Conservation (phyloP, 2,888 invertebrate genomes). For the Beris chalybata region DNA sequence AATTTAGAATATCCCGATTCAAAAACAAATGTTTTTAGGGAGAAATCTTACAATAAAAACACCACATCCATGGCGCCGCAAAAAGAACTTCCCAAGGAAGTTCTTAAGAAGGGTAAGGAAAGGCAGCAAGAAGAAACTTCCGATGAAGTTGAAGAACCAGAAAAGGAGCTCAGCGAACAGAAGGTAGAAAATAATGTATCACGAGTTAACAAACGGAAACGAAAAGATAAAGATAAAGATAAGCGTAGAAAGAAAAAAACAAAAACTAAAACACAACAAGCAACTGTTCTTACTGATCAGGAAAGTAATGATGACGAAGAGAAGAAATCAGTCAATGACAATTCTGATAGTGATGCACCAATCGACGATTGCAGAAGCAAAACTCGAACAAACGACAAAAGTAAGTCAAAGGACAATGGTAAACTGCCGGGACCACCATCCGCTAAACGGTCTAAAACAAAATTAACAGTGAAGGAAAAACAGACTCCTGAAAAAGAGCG, state of each 20-base stretch:
- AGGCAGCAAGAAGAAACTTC: slow-evolving; percentile 33
- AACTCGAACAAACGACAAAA: slow-evolving; percentile 12
- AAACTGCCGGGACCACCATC: slow-evolving; percentile 8
- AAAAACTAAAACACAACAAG: slow-evolving; percentile 32
- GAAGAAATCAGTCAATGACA: slow-evolving; percentile 38
- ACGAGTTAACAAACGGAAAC: slow-evolving; percentile 25
- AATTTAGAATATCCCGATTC: slow-evolving; percentile 67
- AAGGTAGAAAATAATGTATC: slow-evolving; percentile 10
- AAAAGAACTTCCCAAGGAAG: slow-evolving; percentile 40
- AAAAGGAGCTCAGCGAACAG: slow-evolving; percentile 38
- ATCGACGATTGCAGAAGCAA: slow-evolving; percentile 12
- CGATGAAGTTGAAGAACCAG: slow-evolving; percentile 26
- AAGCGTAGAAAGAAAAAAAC: slow-evolving; percentile 33
- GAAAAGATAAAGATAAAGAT: slow-evolving; percentile 36
- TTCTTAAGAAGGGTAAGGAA: slow-evolving; percentile 42
- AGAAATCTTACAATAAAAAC: slow-evolving; percentile 54
- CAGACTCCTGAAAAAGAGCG: neutral
- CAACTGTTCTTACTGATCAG: slow-evolving; percentile 40
- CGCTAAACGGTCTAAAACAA: slow-evolving; percentile 22
- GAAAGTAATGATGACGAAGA: slow-evolving; percentile 33
- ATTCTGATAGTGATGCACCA: slow-evolving; percentile 34
- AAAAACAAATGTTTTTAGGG: slow-evolving; percentile 56
- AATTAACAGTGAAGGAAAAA: slow-evolving; percentile 10
- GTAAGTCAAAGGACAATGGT: slow-evolving; percentile 20
- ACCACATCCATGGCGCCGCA: slow-evolving; percentile 44